Conservation (phyloP, 2,797 vertebrate species). For the Delichon dasypus region DNA sequence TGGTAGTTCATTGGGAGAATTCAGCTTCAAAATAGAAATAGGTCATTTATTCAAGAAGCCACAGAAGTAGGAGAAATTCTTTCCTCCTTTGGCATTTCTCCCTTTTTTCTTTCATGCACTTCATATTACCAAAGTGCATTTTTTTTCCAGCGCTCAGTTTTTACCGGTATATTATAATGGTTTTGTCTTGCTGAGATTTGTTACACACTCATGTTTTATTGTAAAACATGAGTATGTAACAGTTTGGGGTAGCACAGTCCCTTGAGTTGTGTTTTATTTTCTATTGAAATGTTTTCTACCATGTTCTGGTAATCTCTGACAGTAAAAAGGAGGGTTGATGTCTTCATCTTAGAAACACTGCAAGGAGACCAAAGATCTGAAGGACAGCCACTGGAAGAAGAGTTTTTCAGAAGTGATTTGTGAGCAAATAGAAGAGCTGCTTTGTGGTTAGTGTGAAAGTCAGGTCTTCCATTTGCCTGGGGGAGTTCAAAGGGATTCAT, state of each 20-base stretch:
- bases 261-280: slow-evolving; percentile 30
- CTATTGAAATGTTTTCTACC: background rate
- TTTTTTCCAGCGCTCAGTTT: background rate
- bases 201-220: slow-evolving; percentile 35
- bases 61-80: background rate
- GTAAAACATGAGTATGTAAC: slow-evolving; percentile 22
- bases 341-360: background rate
- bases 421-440: background rate
- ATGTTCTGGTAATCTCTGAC: background rate
- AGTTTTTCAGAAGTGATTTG: background rate
- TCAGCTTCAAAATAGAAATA: background rate
- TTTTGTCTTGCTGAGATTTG: background rate
- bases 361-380: background rate
- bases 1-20: background rate
- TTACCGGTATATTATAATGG: background rate
- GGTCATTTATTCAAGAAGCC: background rate
- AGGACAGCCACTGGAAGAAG: background rate
- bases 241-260: slow-evolving; percentile 1
- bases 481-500: background rate
- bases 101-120: background rate
- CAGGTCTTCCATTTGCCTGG: background rate
- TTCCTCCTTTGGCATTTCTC: background rate
- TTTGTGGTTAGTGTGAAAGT: background rate
- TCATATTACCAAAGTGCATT: background rate
- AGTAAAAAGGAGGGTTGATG: background rate